Percentiles rank a stretch among this genome's conserved stretches.
phyloP scores from a whole-genome alignment of 2,113 vertebrate species.

The Aythya baeri region DNA sequence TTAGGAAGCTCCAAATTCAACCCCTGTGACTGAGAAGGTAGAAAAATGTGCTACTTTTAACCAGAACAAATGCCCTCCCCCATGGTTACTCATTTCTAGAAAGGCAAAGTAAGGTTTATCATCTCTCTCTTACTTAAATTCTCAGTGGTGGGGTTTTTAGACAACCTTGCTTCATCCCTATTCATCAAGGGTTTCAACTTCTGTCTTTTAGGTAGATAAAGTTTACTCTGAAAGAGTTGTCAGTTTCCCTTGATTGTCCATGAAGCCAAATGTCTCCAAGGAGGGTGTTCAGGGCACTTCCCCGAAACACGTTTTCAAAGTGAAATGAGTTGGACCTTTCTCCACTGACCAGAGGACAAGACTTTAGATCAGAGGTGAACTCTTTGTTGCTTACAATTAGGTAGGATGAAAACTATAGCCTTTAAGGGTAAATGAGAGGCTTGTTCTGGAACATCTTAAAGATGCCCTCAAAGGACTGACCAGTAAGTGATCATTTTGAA shows the following conservation, averaged over 20 bases:
- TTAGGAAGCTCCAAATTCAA: not conserved
- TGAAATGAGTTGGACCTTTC: not conserved
- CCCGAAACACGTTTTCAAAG: not conserved
- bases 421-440: not conserved
- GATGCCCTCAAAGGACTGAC: not conserved
- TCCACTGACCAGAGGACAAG: not conserved
- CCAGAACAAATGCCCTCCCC: accelerated
- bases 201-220: not conserved
- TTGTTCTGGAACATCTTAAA: not conserved
- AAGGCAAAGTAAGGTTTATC: not conserved
- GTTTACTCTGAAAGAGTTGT: not conserved
- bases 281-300: not conserved
- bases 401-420: not conserved
- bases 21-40: not conserved
- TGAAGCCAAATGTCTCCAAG: not conserved
- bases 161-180: not conserved
- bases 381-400: not conserved
- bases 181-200: not conserved
- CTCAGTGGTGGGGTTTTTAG: not conserved
- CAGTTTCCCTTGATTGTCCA: not conserved
- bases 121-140: not conserved
- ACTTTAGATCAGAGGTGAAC: not conserved
- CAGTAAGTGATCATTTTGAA: not conserved
- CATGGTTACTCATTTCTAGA: not conserved
- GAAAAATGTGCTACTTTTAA: not conserved